A percentile compares a stretch with the other conserved stretches of the same genome.
These are phyloP conservation scores for Drosophila elegans DNA, from an alignment of 1,140 invertebrate species.

Conservation along the genomic window DNA sequence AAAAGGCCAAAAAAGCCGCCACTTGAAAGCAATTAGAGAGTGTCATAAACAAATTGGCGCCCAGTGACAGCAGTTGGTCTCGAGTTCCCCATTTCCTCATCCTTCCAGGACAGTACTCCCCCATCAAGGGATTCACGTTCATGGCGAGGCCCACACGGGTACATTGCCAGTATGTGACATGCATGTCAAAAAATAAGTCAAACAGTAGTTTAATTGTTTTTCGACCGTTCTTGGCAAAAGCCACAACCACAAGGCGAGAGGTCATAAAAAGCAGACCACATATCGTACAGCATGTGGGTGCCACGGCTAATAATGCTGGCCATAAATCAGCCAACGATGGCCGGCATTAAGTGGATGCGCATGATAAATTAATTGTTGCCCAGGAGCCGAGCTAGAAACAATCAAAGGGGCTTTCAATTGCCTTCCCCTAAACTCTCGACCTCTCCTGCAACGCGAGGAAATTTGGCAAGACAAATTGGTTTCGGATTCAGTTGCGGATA, in stretches of 20 bases:
- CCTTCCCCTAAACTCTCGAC: conserved; percentile 24
- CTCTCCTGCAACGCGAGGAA: conserved; percentile 30
- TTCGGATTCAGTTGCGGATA: conserved; percentile 23
- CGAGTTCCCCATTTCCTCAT: neutral
- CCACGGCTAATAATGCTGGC: conserved; percentile 65
- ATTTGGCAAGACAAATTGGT: conserved; percentile 64
- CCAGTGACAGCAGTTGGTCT: conserved; percentile 25
- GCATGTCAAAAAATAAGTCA: conserved; percentile 58
- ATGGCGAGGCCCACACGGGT: conserved; percentile 17
- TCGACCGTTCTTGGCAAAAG: conserved; percentile 4
- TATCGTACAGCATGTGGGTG: conserved; percentile 26
- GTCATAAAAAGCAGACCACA: conserved; percentile 51
- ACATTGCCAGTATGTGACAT: conserved; percentile 58
- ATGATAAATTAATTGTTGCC: conserved; percentile 78
- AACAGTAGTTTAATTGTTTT: conserved; percentile 70
- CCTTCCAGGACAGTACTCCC: conserved; percentile 3
- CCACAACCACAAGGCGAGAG: conserved; percentile 25
- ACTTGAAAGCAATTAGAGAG: conserved; percentile 63
- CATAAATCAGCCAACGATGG: conserved; percentile 75
- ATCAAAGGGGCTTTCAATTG: conserved; percentile 59
- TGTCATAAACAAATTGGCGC: conserved; percentile 74
- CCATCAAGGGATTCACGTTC: conserved; percentile 28
- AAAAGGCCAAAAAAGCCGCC: conserved; percentile 23
- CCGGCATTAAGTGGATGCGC: conserved; percentile 69
- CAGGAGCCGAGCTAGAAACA: conserved; percentile 25